These are phyloP conservation scores for Stenodera caucasica DNA, from an alignment of 2,888 invertebrate genomes.

Conservation along the genomic window DNA sequence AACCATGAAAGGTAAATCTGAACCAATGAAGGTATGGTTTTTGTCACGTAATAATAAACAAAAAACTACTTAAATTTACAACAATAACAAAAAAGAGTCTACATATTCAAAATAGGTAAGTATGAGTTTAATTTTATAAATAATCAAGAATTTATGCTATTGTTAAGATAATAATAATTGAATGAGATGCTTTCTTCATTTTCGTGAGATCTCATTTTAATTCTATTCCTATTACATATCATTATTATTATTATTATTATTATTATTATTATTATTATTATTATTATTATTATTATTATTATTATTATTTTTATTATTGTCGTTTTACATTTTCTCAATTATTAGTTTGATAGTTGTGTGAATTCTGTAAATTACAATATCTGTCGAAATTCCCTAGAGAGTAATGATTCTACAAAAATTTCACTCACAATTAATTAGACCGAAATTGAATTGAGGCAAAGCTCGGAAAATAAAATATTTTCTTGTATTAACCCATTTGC, in stretches of 20 bases:
- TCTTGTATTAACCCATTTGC: no score
- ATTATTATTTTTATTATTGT: no score
- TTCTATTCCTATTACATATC: not conserved
- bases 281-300: no score
- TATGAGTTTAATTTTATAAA: not conserved
- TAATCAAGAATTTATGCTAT: not conserved
- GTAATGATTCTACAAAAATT: no score
- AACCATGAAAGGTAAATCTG: conserved; percentile 90
- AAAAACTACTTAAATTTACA: not conserved
- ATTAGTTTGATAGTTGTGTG: not conserved
- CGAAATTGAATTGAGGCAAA: no score
- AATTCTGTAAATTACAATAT: not conserved
- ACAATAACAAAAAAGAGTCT: not conserved
- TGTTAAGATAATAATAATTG: not conserved
- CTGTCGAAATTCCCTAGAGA: not conserved
- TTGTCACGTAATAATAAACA: conserved; percentile 58
- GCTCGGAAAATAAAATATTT: no score
- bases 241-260: not conserved
- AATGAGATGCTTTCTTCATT: conserved; percentile 12
- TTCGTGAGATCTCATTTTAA: conserved; percentile 11
- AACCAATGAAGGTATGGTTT: conserved; percentile 94
- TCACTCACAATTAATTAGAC: no score
- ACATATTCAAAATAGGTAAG: conserved; percentile 6
- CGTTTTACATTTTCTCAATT: no score
- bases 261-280: no score